Conservation (phyloP, 2,797 vertebrate genomes). For the Anomalospiza imberbis region DNA sequence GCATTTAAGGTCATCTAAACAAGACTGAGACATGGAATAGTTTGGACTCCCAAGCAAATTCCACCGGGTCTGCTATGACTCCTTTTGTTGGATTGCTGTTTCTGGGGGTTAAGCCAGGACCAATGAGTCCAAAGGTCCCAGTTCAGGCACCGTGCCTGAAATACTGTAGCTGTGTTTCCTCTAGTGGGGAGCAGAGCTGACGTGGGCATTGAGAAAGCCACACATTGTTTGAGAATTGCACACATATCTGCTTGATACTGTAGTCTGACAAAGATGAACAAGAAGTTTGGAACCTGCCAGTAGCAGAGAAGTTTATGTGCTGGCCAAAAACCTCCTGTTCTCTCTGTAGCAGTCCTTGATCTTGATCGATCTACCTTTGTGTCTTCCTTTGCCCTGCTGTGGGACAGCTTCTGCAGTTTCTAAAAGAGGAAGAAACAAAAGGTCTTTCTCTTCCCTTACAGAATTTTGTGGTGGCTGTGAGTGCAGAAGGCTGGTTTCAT, state of each 20-base stretch:
- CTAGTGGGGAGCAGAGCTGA: not conserved
- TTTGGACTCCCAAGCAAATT: not conserved
- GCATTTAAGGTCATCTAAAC: not conserved
- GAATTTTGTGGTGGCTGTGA: constrained; percentile 93
- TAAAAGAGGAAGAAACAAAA: not conserved
- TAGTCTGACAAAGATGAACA: not conserved
- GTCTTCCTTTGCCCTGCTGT: not conserved
- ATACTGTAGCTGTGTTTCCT: not conserved
- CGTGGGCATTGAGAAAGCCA: not conserved
- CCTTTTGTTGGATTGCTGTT: not conserved
- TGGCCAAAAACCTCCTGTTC: not conserved
- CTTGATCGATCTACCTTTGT: not conserved
- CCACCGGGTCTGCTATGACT: not conserved
- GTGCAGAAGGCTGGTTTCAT: constrained; percentile 97
- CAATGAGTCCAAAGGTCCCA: not conserved
- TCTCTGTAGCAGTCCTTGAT: not conserved
- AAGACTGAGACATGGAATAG: not conserved
- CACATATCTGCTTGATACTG: not conserved
- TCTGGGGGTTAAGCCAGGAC: not conserved
- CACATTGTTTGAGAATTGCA: not conserved
- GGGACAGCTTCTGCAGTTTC: not conserved
- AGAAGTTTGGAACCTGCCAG: not conserved
- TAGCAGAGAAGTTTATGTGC: not conserved
- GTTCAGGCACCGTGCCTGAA: not conserved
- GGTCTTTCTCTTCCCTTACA: constrained; percentile 38